Conservation (phyloP, 2,113 vertebrate genomes). For the Bungarus multicinctus region DNA sequence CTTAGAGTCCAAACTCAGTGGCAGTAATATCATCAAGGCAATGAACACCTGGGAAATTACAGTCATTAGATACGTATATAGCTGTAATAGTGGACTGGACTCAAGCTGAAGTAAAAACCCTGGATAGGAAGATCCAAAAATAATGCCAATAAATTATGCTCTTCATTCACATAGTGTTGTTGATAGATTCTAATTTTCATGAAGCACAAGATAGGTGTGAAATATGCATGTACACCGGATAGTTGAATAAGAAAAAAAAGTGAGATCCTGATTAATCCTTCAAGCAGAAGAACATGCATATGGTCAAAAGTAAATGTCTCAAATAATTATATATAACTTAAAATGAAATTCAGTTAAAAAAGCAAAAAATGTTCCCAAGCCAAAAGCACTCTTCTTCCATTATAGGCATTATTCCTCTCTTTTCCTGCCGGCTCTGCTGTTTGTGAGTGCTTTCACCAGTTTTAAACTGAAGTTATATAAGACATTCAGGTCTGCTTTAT, state of each 20-base stretch:
- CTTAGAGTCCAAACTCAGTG: neutral
- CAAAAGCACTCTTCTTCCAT: constrained; percentile 14
- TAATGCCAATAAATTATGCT: neutral
- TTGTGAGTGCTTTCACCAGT: neutral
- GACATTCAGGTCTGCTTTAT: constrained; percentile 13
- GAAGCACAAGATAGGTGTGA: neutral
- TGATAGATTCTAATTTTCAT: neutral
- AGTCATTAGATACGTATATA: neutral
- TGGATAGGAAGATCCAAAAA: neutral
- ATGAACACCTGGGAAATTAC: neutral
- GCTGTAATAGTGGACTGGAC: neutral
- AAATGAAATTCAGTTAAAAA: constrained; percentile 34
- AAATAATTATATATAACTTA: constrained; percentile 61
- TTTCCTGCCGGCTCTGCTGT: constrained; percentile 13
- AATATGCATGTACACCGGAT: neutral
- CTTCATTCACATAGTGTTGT: neutral
- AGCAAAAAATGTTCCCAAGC: constrained; percentile 29
- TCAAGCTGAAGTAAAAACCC: neutral
- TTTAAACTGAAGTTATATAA: neutral
- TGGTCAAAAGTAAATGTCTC: constrained; percentile 48
- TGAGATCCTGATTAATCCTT: constrained; percentile 44
- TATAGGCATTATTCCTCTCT: neutral
- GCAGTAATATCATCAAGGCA: neutral
- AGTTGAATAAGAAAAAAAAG: constrained; percentile 35
- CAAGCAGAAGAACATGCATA: constrained; percentile 53